These are phyloP conservation scores for Fabriciana adippe DNA, from an alignment of 2,888 invertebrate species.

Conservation along the genomic window DNA sequence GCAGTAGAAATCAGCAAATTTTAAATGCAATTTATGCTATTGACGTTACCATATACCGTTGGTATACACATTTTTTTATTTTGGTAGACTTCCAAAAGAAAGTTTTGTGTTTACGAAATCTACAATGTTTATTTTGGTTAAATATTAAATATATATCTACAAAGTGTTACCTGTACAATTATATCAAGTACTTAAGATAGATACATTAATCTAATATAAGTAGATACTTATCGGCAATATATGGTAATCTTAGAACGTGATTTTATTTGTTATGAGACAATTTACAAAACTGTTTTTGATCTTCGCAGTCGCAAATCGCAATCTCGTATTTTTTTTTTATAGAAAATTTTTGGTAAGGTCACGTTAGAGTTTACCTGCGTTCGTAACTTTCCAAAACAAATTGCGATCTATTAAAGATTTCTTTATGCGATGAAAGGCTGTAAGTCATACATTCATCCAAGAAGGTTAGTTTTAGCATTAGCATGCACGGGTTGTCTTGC, in stretches of 20 bases:
- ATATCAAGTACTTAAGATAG: too few relatives aligned
- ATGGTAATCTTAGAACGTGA: too few relatives aligned
- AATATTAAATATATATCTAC: background rate
- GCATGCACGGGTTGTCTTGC: conserved; percentile 64
- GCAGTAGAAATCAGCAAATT: conserved; percentile 74
- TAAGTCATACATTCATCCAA: conserved; percentile 66
- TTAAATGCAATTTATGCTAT: conserved; percentile 66
- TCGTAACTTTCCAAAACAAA: conserved; percentile 72
- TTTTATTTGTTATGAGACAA: too few relatives aligned
- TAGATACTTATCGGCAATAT: too few relatives aligned
- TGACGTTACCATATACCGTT: conserved; percentile 48
- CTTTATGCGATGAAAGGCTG: conserved; percentile 64
- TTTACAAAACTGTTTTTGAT: too few relatives aligned
- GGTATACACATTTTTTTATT: conserved; percentile 29
- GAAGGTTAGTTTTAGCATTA: conserved; percentile 62
- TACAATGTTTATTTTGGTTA: background rate
- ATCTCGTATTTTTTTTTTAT: background rate
- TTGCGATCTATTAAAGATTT: conserved; percentile 67
- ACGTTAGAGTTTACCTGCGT: conserved; percentile 51
- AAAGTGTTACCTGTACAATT: too few relatives aligned
- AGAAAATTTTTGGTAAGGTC: conserved; percentile 14
- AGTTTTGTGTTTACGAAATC: conserved; percentile 21
- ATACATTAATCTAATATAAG: too few relatives aligned
- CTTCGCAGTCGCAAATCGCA: background rate
- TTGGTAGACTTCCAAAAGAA: conserved; percentile 36